These are phyloP conservation scores for Chelonoidis abingdonii DNA, from an alignment of 2,113 vertebrate species.

Conservation along the genomic window DNA sequence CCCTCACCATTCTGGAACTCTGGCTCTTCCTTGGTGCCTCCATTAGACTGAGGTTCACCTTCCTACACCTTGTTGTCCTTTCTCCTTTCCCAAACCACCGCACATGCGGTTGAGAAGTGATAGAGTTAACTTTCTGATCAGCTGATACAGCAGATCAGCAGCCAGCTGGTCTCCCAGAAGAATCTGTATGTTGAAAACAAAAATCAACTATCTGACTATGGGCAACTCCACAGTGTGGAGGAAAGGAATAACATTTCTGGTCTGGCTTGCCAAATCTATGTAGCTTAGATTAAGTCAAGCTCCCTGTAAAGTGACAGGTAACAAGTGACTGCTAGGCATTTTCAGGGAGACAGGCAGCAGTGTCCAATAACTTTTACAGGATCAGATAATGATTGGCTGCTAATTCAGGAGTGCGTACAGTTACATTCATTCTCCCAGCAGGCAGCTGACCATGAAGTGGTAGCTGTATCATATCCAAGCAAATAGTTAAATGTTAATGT, in stretches of 20 bases:
- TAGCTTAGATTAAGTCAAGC: background rate
- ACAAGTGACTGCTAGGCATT: background rate
- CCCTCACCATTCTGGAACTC: background rate
- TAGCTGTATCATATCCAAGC: background rate
- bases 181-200: background rate
- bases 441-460: background rate
- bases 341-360: fast-evolving
- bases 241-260: background rate
- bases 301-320: background rate
- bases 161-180: background rate
- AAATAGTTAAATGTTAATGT: background rate
- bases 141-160: background rate
- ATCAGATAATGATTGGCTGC: background rate
- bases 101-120: fast-evolving
- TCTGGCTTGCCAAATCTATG: fast-evolving
- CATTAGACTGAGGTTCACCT: background rate
- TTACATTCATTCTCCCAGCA: background rate
- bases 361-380: background rate
- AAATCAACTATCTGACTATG: background rate
- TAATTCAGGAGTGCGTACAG: fast-evolving
- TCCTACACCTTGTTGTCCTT: background rate
- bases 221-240: background rate
- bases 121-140: too few species aligned
- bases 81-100: background rate
- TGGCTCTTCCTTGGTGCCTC: background rate